Percentiles rank a stretch among this genome's conserved stretches.
phyloP scores from a whole-genome alignment of 2,113 vertebrate genomes.

The Otolemur garnettii region DNA sequence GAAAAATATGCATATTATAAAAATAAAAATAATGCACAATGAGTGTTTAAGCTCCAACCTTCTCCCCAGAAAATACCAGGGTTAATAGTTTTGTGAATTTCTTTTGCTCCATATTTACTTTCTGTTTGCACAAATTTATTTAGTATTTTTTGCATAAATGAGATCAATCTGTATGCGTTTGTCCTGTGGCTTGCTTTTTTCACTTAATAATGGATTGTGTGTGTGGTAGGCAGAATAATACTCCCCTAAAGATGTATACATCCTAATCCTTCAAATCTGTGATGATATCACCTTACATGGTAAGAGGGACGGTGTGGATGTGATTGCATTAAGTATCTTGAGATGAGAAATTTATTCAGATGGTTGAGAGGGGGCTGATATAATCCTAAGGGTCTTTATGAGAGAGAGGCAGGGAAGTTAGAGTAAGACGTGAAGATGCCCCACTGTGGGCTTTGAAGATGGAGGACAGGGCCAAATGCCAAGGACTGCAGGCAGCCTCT shows the following conservation, averaged over 20 bases:
- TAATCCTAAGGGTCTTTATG: not conserved
- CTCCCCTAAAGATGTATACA: not conserved
- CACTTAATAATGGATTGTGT: not conserved
- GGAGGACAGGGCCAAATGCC: not conserved
- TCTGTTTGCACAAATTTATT: not conserved
- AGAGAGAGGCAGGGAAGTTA: not conserved
- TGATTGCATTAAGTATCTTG: not conserved
- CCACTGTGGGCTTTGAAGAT: not conserved
- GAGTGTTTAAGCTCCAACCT: not conserved
- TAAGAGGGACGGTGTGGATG: not conserved
- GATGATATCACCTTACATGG: no score
- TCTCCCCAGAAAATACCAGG: not conserved
- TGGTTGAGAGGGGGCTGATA: no score
- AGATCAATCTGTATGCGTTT: not conserved
- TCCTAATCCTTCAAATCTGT: not conserved
- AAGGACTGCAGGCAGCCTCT: not conserved
- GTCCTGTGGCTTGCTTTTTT: not conserved
- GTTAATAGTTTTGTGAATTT: not conserved
- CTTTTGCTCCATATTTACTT: not conserved
- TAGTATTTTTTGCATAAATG: not conserved
- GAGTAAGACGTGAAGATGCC: not conserved
- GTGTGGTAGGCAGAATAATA: not conserved
- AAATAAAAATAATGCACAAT: not conserved
- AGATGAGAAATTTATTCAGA: not conserved
- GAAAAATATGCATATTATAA: not conserved